Evolutionary conservation across 2,797 vertebrate genomes (phyloP).

Genomic region (Ptychadena robeensis): DNA sequence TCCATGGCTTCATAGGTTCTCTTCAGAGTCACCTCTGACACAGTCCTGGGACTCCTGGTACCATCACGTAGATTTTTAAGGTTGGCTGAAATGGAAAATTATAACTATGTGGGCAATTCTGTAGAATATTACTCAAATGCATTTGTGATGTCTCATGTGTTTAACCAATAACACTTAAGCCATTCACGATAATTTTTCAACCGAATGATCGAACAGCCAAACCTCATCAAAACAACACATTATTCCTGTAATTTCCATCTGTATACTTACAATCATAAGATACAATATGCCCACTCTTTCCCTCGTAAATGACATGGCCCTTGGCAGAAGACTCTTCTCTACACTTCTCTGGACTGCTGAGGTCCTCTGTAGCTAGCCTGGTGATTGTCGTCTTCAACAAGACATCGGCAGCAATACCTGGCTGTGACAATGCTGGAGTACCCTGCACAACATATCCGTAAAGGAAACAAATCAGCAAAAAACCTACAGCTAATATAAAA

Average conservation of each 20-base stretch:
- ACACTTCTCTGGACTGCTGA: conserved; percentile 85
- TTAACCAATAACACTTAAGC: background rate
- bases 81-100: conserved; percentile 70
- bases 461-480: background rate
- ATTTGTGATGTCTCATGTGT: too few species aligned
- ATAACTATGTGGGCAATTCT: background rate
- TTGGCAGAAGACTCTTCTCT: conserved; percentile 88
- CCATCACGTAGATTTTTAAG: conserved; percentile 95
- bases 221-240: too few species aligned
- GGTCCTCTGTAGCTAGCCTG: conserved; percentile 88
- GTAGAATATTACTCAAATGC: background rate
- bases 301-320: conserved; percentile 96
- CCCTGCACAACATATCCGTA: conserved; percentile 76
- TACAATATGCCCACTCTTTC: conserved; percentile 94
- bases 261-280: conserved; percentile 86
- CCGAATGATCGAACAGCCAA: too few species aligned
- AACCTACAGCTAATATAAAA: background rate
- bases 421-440: conserved; percentile 88
- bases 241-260: too few species aligned
- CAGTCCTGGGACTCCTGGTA: conserved; percentile 90
- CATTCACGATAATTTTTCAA: too few species aligned
- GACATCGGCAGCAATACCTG: conserved; percentile 88
- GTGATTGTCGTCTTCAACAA: conserved; percentile 89
- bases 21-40: conserved; percentile 87
- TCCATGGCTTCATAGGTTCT: conserved; percentile 96